Evolutionary conservation across 2,113 vertebrate genomes (phyloP), one percentile per base, ranked within the genome.

Genomic region (Gobius niger): DNA sequence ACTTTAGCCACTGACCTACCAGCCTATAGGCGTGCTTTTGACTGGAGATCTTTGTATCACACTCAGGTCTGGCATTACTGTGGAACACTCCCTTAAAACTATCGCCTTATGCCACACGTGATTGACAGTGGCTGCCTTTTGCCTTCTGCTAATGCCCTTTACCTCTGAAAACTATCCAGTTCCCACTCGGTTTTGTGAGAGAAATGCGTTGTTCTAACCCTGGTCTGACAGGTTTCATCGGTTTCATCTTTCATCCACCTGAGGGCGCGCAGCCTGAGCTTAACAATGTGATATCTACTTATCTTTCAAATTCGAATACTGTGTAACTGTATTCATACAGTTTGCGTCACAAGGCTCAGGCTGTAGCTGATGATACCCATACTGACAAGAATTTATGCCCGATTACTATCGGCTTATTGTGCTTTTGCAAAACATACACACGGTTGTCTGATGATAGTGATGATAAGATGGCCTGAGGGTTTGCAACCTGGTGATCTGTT

Each of bases 151-250:
- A 14, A 6, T 5, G 5, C 13, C 47, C 15, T 7, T 51, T 6
- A 41, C n/a, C 60, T 8, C 11, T 50, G 34, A 18, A 57, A 34
- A 34, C 24, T 3, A 34, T 34, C 24, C 54, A 62, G 65, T 19
- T 8, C 40, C 44, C 7, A 9, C 5, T 59, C 47, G 60, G 75
- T 66, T 65, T 7, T 40, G 7, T 70, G 24, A 50, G 3, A 40
- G 70, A 66, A 75, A 75, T 74, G 57, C 42, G 18, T 64, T 7
- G 11, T 46, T 34, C 7, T 0, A 34, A 4, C 24, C 24, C 65
- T 72, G 9, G 82, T 77, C 63, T 76, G 82, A 86, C 83, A 81
- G 83, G 84, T 88, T 88, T 52, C n/a, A 79, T 62, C 47, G 60
- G 53, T 74, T 68, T 84, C 64, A 62, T 76, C 14, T 0, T 34